A percentile compares a stretch with the other conserved stretches of the same genome.
These are phyloP conservation scores for Acromyrmex heyeri DNA, from an alignment of 1,140 invertebrate species.

Conservation along the genomic window DNA sequence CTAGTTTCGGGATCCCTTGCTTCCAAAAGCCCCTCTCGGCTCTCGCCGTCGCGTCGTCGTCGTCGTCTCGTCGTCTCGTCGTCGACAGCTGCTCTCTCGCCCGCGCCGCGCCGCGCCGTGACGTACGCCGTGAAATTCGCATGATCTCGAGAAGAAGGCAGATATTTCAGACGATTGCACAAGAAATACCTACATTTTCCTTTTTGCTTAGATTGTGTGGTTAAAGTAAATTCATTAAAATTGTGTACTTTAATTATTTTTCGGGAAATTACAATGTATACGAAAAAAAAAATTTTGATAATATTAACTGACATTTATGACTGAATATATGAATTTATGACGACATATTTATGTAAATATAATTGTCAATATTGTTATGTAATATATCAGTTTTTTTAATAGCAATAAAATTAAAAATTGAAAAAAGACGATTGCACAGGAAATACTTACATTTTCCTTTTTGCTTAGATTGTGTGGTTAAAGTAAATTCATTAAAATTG, in stretches of 20 bases:
- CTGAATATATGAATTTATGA: background rate
- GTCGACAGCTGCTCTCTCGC: conserved; percentile 24
- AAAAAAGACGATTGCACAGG: conserved; percentile 22
- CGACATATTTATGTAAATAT: background rate
- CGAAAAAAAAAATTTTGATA: too few relatives aligned
- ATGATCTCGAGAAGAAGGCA: background rate
- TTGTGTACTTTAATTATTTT: too few relatives aligned
- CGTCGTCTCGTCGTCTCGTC: conserved; percentile 32
- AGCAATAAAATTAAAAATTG: background rate
- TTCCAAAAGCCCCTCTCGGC: conserved; percentile 13
- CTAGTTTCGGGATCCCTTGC: conserved; percentile 60
- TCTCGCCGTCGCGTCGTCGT: conserved; percentile 16
- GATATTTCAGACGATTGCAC: conserved; percentile 25
- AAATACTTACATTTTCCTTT: background rate
- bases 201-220: background rate
- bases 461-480: background rate
- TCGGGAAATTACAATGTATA: too few relatives aligned
- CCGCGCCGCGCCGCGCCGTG: background rate
- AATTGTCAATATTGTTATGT: background rate
- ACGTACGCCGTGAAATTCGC: conserved; percentile 15
- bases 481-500: background rate
- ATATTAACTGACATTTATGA: background rate
- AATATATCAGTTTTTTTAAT: background rate
- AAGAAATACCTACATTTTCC: background rate
- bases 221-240: background rate